Evolutionary conservation across 2,113 vertebrate species (phyloP), one percentile per base, ranked within the genome.

Genomic region (Cyanoliseus patagonus): DNA sequence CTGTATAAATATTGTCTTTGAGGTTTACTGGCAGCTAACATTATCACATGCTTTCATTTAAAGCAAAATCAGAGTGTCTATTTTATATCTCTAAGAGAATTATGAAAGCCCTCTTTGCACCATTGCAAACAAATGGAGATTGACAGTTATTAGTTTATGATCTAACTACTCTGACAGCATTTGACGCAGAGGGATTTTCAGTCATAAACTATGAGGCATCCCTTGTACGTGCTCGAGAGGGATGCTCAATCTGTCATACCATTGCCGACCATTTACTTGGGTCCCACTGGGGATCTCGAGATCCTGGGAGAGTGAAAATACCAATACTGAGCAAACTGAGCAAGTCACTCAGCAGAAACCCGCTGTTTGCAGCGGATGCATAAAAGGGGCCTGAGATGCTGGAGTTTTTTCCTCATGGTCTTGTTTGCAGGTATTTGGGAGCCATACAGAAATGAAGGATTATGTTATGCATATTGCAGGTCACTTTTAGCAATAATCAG

Each of bases 111-210:
- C 35, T 44, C 53, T 74, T 83, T 2, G 2, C 62, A 44, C 76
- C 61, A 11, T 1, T 66, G 77, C 88, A 86, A 78, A 55, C 80
- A 96, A 93, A 94, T 90, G 73, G 90, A 81, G 95, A 96, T 91
- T 72, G 95, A 86, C 95, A 95, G 86, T 74, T 94, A 72, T 59
- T 86, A 83, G 86, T 42, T 88, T 61, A 78, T 70, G 83, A 90
- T 78, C 83, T 92, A 86, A 92, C 64, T 84, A 90, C 83, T 90
- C 90, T 84, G 90, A 76, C 95, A 94, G 83, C 27, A 7, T 64
- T 93, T 78, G 90, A 20, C 2, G 2, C 88, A 30, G 84, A 83
- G 95, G 83, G 90, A 30, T 88, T 92, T 88, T 61, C 35, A 27
- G 51, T 52, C 73, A 11, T 10, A 72, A 92, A 55, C 92, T 85